These are phyloP conservation scores for Stichopus chloronotus DNA, from an alignment of 35 echinoderm and acorn worm genomes.

Conservation along the genomic window DNA sequence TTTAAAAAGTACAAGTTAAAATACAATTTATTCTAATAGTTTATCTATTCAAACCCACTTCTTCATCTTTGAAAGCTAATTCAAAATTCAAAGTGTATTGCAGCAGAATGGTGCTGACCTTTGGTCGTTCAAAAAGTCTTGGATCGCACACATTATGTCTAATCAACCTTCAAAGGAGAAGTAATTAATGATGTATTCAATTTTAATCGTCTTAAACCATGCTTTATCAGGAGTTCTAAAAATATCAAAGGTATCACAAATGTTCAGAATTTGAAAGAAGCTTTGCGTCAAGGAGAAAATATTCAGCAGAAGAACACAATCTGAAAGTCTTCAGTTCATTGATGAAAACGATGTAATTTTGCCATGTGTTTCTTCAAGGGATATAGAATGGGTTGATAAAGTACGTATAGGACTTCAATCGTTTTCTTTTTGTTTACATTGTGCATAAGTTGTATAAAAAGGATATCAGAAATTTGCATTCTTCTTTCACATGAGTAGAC, in stretches of 20 bases:
- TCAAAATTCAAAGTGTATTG: conserved; percentile 69
- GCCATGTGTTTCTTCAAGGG: background rate
- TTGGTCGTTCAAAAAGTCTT: conserved; percentile 59
- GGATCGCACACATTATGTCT: conserved; percentile 64
- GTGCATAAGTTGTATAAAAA: background rate
- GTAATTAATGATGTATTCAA: conserved; percentile 57
- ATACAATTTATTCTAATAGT: conserved; percentile 6
- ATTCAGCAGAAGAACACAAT: background rate
- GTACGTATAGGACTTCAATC: no score
- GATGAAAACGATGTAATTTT: conserved; percentile 52
- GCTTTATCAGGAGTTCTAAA: conserved; percentile 51
- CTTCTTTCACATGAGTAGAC: background rate
- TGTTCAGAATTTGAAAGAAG: conserved; percentile 54
- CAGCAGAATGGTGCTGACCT: conserved; percentile 68
- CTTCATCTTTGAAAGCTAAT: conserved; percentile 64
- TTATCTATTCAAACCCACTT: conserved; percentile 64
- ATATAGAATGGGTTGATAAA: background rate
- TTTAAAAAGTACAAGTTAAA: no score
- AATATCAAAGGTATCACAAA: conserved; percentile 32
- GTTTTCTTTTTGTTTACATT: no score
- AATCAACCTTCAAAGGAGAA: conserved; percentile 59
- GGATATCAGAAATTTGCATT: background rate
- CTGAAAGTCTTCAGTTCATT: conserved; percentile 53
- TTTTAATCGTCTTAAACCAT: conserved; percentile 65
- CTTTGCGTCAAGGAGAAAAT: conserved; percentile 7